Conservation (phyloP, 2,113 vertebrate genomes). For the Australoheros scitulus region DNA sequence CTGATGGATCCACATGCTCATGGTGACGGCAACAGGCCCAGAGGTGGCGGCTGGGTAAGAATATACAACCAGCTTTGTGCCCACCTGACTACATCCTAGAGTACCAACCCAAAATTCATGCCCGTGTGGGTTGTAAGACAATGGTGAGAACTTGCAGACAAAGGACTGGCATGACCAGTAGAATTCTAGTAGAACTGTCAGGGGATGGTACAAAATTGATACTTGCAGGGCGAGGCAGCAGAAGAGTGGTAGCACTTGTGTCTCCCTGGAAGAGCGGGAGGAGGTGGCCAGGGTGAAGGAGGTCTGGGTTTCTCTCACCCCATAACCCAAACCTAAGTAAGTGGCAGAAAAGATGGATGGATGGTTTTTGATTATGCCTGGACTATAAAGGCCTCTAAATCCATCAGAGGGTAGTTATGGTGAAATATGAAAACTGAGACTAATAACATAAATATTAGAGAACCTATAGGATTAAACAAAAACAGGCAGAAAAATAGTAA, state of each 20-base stretch:
- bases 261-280: background rate
- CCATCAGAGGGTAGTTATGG: background rate
- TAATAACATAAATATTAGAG: background rate
- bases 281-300: too few species aligned
- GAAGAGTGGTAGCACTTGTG: background rate
- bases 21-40: conserved; percentile 30
- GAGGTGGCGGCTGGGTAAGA: background rate
- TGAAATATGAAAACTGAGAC: background rate
- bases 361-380: background rate
- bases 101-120: background rate
- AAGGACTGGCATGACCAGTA: background rate
- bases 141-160: background rate
- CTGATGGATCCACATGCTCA: conserved; percentile 48
- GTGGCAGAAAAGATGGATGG: too few species aligned
- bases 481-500: background rate
- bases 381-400: background rate
- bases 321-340: too few species aligned
- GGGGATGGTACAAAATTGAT: background rate
- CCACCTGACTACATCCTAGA: conserved; percentile 6
- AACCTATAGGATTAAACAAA: too few species aligned
- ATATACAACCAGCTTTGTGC: background rate
- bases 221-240: background rate
- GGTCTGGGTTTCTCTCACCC: too few species aligned
- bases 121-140: background rate
- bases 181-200: background rate